Evolutionary conservation across 1,140 invertebrate species (phyloP), one percentile per base, ranked within the genome.

Genomic region (Lamellibrachia luymesi): DNA sequence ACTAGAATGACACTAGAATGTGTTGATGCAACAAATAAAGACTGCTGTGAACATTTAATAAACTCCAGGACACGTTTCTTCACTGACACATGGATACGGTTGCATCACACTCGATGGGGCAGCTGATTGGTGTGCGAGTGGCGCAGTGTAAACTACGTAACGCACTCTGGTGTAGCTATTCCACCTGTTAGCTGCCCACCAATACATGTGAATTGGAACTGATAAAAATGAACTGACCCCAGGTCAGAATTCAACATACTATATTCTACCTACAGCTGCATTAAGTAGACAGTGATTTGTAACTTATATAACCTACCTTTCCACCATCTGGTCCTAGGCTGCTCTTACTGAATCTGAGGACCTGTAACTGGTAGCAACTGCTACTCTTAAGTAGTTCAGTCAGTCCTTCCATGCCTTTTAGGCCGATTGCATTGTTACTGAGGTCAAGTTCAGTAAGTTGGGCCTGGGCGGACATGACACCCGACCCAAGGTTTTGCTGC

Each of bases 401-500:
- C 90, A 99, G 96, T 5, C 98, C 98, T 94, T 98, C 51, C 92
- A 99, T 98, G 64, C 99, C 99, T 95, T 99, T 98, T 0, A 99
- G 99, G 6, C 99, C 99, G 95, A 99, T 98, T 0, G 99, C 99
- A 97, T 99, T 99, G 95, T 99, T 99, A 96, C 99, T 99, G 0
- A 99, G 97, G 95, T 99, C 99, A 10, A 99, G 96, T 94, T 98
- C 98, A 0, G 97, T 97, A 0, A 99, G 97, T 4, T 97, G 96
- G 2, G 98, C 98, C 2, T 97, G 97, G 0, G 98, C 98, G 10
- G 95, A 94, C 92, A 98, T 98, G 91, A 99, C 97, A 5, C 98
- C 98, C 93, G 97, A 97, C 4, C 98, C 98, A 2, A 99, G 96
- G 94, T 97, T 97, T 96, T 97, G 97, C 98, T 98, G 96, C 6